These are phyloP conservation scores for Ctenomys sociabilis DNA, from an alignment of 2,113 vertebrate species.

Conservation along the genomic window DNA sequence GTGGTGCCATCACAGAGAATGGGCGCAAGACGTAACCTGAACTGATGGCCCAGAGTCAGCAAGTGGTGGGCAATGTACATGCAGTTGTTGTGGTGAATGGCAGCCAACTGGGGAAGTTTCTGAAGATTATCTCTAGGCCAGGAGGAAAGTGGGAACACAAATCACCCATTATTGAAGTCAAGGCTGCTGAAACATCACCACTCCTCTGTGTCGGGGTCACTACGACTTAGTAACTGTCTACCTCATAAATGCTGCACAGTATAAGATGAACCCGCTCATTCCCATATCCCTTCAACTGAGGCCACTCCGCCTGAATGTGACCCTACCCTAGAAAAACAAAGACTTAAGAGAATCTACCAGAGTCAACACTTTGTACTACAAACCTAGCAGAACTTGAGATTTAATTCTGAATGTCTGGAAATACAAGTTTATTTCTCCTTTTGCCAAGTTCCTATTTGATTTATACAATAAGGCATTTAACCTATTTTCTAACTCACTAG, in stretches of 20 bases:
- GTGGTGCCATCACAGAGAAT: constrained; percentile 88
- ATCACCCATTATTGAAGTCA: not conserved
- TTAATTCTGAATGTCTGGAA: not conserved
- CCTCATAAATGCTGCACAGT: not conserved
- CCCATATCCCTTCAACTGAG: not conserved
- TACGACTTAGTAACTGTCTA: not conserved
- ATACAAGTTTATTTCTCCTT: not conserved
- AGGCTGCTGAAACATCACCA: not conserved
- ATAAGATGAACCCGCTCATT: not conserved
- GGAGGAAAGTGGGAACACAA: constrained; percentile 2
- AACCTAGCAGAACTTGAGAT: constrained; percentile 27
- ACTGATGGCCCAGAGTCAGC: constrained; percentile 96
- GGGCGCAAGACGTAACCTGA: constrained; percentile 87
- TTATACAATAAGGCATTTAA: constrained; percentile 42
- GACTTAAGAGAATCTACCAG: not conserved
- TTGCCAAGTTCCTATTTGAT: constrained; percentile 48
- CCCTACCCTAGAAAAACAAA: not conserved
- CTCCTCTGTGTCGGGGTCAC: not conserved
- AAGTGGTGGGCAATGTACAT: constrained; percentile 98
- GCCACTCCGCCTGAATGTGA: not conserved
- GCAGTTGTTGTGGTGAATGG: constrained; percentile 99
- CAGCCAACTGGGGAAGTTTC: constrained; percentile 96
- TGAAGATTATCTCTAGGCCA: constrained; percentile 93
- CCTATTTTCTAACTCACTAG: constrained; percentile 50
- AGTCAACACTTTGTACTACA: not conserved